Evolutionary conservation across 2,888 invertebrate genomes (phyloP), one percentile per base, ranked within the genome.

Genomic region (Monoplex corrugatus): DNA sequence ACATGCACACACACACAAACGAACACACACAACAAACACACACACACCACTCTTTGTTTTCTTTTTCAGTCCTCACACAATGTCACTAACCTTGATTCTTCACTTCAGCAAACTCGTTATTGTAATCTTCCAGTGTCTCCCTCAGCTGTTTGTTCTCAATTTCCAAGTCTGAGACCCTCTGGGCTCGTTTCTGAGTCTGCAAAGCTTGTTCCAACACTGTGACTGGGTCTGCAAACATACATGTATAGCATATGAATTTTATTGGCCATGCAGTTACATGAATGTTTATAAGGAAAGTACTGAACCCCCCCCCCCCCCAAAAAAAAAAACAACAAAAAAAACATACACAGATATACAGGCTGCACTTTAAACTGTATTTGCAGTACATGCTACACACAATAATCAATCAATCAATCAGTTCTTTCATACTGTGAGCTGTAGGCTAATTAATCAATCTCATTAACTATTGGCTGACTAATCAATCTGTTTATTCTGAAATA

Each of bases 121-220:
- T 96, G 94, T 96, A 96, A 89, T 97, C 96, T 75, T 96, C 95
- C n/a, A 97, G 93, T n/a, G 96, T 96, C 89, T 96, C 96, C 88
- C 96, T 93, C 88, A 97, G 94, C 91, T 96, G 96, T 90, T 96
- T 96, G 93, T 96, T 96, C 93, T 97, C 97, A 45, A 96, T 95
- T 91, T 97, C 96, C 68, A 97, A 93, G 92, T 97, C 97, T 89
- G 95, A 95, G 35, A 95, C 94, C 89, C 93, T 92, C 86, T 95
- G 95, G 0, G 95, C 95, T 92, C 96, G 96, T 92, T 96, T 96
- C 94, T 96, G 96, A 83, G 96, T 93, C 89, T 94, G 94, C 88
- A 95, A 94, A 50, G 96, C 96, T 91, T 96, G 95, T 89, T 96
- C 96, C 90, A 97, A 93, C 84, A 95, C 95, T 35, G 96, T 93